Evolutionary conservation across 2,113 vertebrate species (phyloP), one percentile per base, ranked within the genome.

Genomic region (Sminthopsis crassicaudata): DNA sequence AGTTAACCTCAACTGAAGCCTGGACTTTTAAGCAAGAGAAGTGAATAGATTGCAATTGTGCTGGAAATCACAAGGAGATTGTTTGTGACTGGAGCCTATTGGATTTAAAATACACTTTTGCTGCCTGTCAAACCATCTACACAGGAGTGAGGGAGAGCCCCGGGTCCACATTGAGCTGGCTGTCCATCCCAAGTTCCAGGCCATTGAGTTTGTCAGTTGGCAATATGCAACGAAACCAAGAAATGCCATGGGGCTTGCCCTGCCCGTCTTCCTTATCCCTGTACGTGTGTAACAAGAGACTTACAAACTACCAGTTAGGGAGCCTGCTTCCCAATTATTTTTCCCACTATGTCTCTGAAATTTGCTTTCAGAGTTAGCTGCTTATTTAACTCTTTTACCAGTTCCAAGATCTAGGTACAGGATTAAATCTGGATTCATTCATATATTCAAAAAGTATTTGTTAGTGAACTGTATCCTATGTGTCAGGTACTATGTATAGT

Each of bases 131-230:
- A 26, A 36, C 89, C 7, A 0, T 92, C 89, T 88, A 92, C 95
- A 94, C 0, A 0, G 96, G 95, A 57, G 55, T 0, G 0, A 90
- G 89, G 96, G 92, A 95, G 8, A 93, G 92, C 90, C 23, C 91
- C 30, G 91, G 16, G n/a, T 92, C 51, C 96, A 91, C 42, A 26
- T 91, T 26, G 60, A 46, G 27, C 53, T 55, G 53, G 10, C 30
- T 95, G 46, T 93, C 46, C 94, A 89, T 96, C 48, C 54, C 46
- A 57, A 24, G 94, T 95, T 98, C 97, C 36, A 7, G 96, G 90
- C 53, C 96, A 95, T 5, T 94, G 94, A 60, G 27, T 96, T 97
- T 97, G 96, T 96, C 96, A 98, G 93, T 89, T 90, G 2, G 46
- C 9, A 46, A 94, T 94, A 94, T 89, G 76, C 91, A 94, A 55